Conservation (phyloP, 2,797 vertebrate species). For the Catostomus latipinnis region DNA sequence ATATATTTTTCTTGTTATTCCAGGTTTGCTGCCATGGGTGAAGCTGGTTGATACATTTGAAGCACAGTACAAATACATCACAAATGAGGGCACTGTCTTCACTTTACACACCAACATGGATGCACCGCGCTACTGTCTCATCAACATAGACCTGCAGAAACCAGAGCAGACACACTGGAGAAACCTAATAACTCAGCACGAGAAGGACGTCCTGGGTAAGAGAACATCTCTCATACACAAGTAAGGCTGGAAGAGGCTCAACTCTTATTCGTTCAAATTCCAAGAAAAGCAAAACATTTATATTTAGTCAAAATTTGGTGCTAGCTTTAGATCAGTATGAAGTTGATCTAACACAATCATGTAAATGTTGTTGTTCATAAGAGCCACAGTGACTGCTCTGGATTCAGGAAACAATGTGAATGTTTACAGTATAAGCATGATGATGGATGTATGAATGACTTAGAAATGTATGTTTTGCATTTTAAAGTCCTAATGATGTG, state of each 20-base stretch:
- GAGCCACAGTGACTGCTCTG: background rate
- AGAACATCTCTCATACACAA: background rate
- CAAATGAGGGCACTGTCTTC: slow-evolving; percentile 77
- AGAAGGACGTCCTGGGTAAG: slow-evolving; percentile 81
- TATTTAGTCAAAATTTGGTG: too few species aligned
- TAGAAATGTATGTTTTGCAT: too few species aligned
- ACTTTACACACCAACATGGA: slow-evolving; percentile 78
- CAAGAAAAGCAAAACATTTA: too few species aligned
- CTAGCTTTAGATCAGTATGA: too few species aligned
- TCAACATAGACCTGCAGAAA: slow-evolving; percentile 77
- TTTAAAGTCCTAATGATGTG: too few species aligned
- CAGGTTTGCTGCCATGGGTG: slow-evolving; percentile 80
- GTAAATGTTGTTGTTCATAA: too few species aligned
- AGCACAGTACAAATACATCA: slow-evolving; percentile 78
- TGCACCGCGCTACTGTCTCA: slow-evolving; percentile 74
- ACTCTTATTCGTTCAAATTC: too few species aligned
- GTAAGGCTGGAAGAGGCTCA: background rate
- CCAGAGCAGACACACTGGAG: slow-evolving; percentile 70
- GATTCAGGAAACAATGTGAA: background rate
- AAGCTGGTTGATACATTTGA: slow-evolving; percentile 80
- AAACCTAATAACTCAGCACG: slow-evolving; percentile 75
- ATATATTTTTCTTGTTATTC: background rate
- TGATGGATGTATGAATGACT: too few species aligned
- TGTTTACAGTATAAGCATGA: background rate
- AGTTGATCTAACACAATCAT: too few species aligned